A percentile compares a stretch with the other conserved stretches of the same genome.
Conservation (phyloP, 2,888 invertebrate genomes). For the Orthosia incerta region DNA sequence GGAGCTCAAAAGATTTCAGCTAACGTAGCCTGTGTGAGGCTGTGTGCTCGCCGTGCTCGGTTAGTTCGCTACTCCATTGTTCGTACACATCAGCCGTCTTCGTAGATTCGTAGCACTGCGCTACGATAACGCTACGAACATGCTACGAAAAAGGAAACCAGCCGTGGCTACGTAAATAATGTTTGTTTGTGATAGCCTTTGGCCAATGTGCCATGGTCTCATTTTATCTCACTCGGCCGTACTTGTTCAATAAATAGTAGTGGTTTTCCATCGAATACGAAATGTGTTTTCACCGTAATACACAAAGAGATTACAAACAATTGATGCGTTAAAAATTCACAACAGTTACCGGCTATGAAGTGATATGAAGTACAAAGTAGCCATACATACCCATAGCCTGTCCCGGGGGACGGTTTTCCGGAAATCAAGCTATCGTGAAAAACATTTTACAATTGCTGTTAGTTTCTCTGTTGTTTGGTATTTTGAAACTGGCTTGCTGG, state of each 20-base stretch:
- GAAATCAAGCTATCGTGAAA: conserved; percentile 71
- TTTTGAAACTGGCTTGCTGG: conserved; percentile 61
- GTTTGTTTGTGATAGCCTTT: conserved; percentile 65
- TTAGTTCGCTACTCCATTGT: conserved; percentile 80
- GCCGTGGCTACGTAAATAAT: conserved; percentile 58
- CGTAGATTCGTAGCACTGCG: conserved; percentile 61
- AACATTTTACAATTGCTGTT: conserved; percentile 72
- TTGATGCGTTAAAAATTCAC: conserved; percentile 58
- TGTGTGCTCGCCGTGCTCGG: conserved; percentile 67
- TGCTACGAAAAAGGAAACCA: conserved; percentile 64
- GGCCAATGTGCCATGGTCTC: conserved; percentile 42
- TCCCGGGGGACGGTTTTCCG: conserved; percentile 67
- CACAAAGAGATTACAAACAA: conserved; percentile 53
- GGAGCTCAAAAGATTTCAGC: conserved; percentile 82
- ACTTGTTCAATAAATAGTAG: conserved; percentile 42
- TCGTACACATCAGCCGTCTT: conserved; percentile 76
- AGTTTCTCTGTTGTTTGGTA: conserved; percentile 68
- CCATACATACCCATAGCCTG: conserved; percentile 52
- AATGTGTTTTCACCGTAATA: conserved; percentile 29
- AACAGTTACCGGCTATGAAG: conserved; percentile 52
- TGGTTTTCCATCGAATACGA: conserved; percentile 10
- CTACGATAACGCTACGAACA: conserved; percentile 71
- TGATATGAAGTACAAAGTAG: conserved; percentile 57
- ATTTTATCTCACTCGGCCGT: conserved; percentile 34
- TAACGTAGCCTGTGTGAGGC: conserved; percentile 70